These are phyloP conservation scores for Malacosoma neustria DNA, from an alignment of 2,888 invertebrate genomes.

Conservation along the genomic window DNA sequence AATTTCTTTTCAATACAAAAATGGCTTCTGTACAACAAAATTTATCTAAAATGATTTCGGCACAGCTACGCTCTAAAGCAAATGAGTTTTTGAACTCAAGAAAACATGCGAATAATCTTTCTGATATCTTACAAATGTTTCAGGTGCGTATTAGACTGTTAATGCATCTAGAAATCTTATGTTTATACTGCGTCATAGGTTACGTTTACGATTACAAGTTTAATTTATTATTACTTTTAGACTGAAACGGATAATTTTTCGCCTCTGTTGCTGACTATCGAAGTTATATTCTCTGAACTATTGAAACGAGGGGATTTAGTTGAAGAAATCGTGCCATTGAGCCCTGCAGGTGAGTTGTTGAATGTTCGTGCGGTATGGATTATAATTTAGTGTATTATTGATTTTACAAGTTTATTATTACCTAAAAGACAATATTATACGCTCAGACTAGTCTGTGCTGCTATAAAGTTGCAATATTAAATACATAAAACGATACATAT, in stretches of 20 bases:
- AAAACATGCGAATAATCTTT: constrained; percentile 78
- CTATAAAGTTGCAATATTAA: background rate
- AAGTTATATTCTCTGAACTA: constrained; percentile 81
- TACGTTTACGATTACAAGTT: constrained; percentile 28
- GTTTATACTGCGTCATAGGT: constrained; percentile 40
- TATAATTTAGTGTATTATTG: constrained; percentile 30
- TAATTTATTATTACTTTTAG: constrained; percentile 40
- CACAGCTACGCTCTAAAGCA: constrained; percentile 79
- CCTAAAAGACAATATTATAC: no score
- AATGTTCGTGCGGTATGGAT: constrained; percentile 11
- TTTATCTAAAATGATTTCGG: constrained; percentile 75
- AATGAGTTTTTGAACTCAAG: constrained; percentile 81
- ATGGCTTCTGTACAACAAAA: constrained; percentile 59
- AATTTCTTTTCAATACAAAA: constrained; percentile 55
- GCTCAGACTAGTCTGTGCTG: background rate
- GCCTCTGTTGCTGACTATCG: constrained; percentile 79
- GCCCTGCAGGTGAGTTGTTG: constrained; percentile 62
- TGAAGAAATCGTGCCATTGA: constrained; percentile 74
- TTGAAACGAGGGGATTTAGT: constrained; percentile 79
- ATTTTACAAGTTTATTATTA: constrained; percentile 21
- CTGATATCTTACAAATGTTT: constrained; percentile 80
- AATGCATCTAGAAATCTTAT: constrained; percentile 7
- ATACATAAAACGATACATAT: background rate
- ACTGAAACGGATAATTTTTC: constrained; percentile 60
- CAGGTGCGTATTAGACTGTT: constrained; percentile 54